These are phyloP conservation scores for Watsonalla binaria DNA, from an alignment of 2,888 invertebrate species.

Conservation along the genomic window DNA sequence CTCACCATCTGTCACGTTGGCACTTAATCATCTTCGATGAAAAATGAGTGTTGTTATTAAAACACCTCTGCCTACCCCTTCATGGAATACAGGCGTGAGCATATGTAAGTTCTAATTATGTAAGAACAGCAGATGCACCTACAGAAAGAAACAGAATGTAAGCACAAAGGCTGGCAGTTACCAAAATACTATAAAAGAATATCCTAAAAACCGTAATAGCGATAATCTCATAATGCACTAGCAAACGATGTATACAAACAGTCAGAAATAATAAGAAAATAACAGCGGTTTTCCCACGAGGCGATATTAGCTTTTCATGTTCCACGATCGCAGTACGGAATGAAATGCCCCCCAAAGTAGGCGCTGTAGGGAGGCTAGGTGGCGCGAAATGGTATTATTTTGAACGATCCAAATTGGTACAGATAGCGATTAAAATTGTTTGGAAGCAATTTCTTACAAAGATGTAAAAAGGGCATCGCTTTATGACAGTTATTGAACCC, in stretches of 20 bases:
- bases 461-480: neutral
- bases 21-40: no score
- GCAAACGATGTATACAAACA: conserved; percentile 30
- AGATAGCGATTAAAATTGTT: neutral
- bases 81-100: no score
- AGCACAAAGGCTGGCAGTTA: no score
- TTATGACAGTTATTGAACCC: no score
- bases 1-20: no score
- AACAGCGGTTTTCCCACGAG: conserved; percentile 58
- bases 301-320: conserved; percentile 31
- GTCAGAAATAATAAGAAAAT: conserved; percentile 46
- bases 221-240: conserved; percentile 54
- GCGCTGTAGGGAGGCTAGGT: neutral
- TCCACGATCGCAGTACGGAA: conserved; percentile 5
- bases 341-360: conserved; percentile 1
- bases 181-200: conserved; percentile 8
- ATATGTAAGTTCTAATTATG: no score
- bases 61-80: no score
- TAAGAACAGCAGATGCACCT: no score
- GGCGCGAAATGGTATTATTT: conserved; percentile 16
- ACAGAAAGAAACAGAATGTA: no score
- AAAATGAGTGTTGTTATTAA: no score
- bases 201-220: conserved; percentile 34
- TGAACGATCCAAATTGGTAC: conserved; percentile 2
- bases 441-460: neutral